These are phyloP conservation scores for Dendrolimus punctatus DNA, from an alignment of 1,140 invertebrate species.

Conservation along the genomic window DNA sequence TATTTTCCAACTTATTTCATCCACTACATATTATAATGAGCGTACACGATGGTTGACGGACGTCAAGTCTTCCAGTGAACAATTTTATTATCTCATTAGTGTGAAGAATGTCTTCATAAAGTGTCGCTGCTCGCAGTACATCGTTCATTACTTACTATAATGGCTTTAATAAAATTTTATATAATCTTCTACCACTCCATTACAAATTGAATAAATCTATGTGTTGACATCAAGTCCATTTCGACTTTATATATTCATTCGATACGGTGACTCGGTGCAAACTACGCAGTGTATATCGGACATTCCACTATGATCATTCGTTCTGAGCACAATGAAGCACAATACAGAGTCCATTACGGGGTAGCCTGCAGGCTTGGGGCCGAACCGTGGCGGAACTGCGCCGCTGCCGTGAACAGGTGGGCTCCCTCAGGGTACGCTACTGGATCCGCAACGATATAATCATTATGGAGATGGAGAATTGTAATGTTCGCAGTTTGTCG, in stretches of 20 bases:
- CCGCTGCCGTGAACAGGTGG: constrained; percentile 5
- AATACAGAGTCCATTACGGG: constrained; percentile 10
- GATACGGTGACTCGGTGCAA: background rate
- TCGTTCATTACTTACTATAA: constrained; percentile 58
- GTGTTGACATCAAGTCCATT: constrained; percentile 2
- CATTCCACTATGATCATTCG: background rate
- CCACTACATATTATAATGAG: constrained; percentile 12
- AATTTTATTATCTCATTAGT: constrained; percentile 64
- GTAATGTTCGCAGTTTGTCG: constrained; percentile 6
- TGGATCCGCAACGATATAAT: constrained; percentile 11
- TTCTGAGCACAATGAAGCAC: background rate
- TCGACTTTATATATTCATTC: background rate
- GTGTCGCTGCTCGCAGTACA: constrained; percentile 58
- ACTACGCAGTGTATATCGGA: constrained; percentile 4
- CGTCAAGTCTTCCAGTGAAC: constrained; percentile 51
- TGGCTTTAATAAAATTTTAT: constrained; percentile 57
- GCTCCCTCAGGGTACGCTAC: constrained; percentile 12
- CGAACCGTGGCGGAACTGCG: constrained; percentile 4
- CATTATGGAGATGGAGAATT: constrained; percentile 5
- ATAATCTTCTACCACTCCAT: constrained; percentile 15
- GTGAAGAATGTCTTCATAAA: constrained; percentile 63
- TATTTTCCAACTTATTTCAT: constrained; percentile 8
- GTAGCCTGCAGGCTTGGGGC: constrained; percentile 7
- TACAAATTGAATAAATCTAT: background rate
- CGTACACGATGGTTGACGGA: constrained; percentile 1